Conservation (phyloP, 2,797 vertebrate species). For the Chaunax sp. region DNA sequence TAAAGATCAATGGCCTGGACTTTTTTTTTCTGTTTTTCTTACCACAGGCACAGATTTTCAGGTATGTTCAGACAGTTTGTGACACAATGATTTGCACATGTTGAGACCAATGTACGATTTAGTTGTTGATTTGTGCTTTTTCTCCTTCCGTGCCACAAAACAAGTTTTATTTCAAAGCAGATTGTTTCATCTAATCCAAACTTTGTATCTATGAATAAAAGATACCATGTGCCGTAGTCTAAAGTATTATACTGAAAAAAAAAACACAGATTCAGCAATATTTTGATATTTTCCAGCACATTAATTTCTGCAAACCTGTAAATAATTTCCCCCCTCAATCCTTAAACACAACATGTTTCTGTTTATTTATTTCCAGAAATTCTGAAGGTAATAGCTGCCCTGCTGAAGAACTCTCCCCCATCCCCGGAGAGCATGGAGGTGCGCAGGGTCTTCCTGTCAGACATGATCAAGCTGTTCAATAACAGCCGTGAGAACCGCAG, state of each 20-base stretch:
- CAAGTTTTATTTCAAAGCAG: constrained; percentile 21
- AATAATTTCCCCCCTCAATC: constrained; percentile 3
- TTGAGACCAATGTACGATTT: constrained; percentile 57
- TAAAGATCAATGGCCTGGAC: constrained; percentile 69
- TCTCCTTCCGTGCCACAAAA: constrained; percentile 9
- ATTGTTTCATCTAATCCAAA: constrained; percentile 26
- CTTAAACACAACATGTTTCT: constrained; percentile 30
- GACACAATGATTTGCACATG: constrained; percentile 74
- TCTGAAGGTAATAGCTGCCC: constrained; percentile 93
- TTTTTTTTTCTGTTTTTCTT: constrained; percentile 53
- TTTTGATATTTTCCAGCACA: constrained; percentile 6
- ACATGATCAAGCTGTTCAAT: constrained; percentile 99
- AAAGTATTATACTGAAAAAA: no score
- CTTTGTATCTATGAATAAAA: constrained; percentile 2
- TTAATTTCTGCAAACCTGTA: background rate
- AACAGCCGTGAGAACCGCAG: constrained; percentile 98
- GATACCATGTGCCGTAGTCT: background rate
- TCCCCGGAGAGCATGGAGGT: constrained; percentile 93
- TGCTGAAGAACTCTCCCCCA: constrained; percentile 89
- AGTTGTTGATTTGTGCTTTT: constrained; percentile 55
- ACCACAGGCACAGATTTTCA: constrained; percentile 53
- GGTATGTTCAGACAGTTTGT: constrained; percentile 68
- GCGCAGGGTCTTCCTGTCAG: constrained; percentile 93
- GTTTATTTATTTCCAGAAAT: constrained; percentile 84
- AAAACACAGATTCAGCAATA: constrained; percentile 7